Evolutionary conservation across 2,797 vertebrate genomes (phyloP), one percentile per base, ranked within the genome.

Genomic region (Oceanodroma leucorhoa): DNA sequence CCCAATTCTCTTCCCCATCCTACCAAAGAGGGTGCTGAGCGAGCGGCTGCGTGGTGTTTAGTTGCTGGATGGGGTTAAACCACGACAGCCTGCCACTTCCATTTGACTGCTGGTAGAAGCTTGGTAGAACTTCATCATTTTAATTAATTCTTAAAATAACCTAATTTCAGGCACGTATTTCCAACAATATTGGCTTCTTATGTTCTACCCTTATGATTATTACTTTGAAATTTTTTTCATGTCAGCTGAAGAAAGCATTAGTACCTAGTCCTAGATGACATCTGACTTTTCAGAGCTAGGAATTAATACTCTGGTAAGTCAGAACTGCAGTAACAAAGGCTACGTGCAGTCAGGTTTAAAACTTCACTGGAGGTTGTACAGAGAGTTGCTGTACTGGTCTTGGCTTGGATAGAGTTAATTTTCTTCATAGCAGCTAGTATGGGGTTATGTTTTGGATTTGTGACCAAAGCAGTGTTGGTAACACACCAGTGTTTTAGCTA

Each of bases 391-490:
- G 2, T 34, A 30, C 23, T 75, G 23, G 12, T 23, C 81, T 81
- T 66, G 36, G 9, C 16, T 83, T 12, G 26, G 9, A 41, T 17
- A n/a, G 55, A 36, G 7, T 45, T 40, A 45, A 57, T 86, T 72
- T 23, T 53, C 22, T 66, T 77, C 14, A 6, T 1, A 43, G 17
- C 21, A 69, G 6, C 13, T 40, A 4, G 6, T 20, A 30, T 1
- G 5, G 13, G 9, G 23, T 22, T 48, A 11, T 0, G 0, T 18
- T 87, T 66, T 65, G 32, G n/a, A 75, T 67, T 36, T 77, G 15
- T 77, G 41, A n/a, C 4, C 9, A 43, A n/a, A 77, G 24, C 9
- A 65, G 16, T 14, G 18, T 11, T 77, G 36, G 2, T 51, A 55
- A 32, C 5, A 40, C 41, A 58, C 10, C 10, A 46, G 2, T 16